Evolutionary conservation across 2,113 vertebrate genomes (phyloP), one percentile per base, ranked within the genome.

Genomic region (Neoarius graeffei): DNA sequence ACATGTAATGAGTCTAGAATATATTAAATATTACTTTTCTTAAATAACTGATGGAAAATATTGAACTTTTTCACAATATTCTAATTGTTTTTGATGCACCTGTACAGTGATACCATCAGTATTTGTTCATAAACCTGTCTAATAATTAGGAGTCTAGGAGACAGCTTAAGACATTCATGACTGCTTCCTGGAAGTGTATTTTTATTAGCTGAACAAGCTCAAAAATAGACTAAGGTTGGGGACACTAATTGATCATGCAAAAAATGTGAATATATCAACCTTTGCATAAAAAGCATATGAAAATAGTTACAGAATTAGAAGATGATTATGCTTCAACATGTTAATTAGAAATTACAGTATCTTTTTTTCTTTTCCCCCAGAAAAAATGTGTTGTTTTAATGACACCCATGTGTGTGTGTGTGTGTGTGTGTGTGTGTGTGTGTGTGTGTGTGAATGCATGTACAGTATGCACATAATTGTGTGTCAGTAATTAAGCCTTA

Each of bases 401-500:
- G 19, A 23, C 73, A 50, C 35, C 42, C 7, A n/a, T 4, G 8
- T 86, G 66, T 50, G 13, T 74, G n/a, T 62, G 50, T 35, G 54
- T n/a, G 35, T 8, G 17, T 20, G 6, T 71, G 48, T 80, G 42
- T 73, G 42, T 73, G 74, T 9, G 30, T n/a, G 54, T 62, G 60
- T 74, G 59, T 48, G 79, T 81, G 79, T 35, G 17, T 59, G n/a
- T 35, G 15, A 9, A 5, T 59, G 54, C 11, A 11, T 79, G 50
- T 56, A n/a, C 48, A 52, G 5, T 27, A 8, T 27, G 42, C 5
- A 1, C 42, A 35, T 42, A 35, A 11, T 25, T 50, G 42, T 30
- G n/a, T 66, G n/a, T 81, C 30, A n/a, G 1, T 57, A 17, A 50
- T 56, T 77, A 11, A 89, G 88, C 54, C 85, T 0, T 96, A 99